Conservation (phyloP, 1,140 invertebrate species). For the Amphibalanus amphitrite region DNA sequence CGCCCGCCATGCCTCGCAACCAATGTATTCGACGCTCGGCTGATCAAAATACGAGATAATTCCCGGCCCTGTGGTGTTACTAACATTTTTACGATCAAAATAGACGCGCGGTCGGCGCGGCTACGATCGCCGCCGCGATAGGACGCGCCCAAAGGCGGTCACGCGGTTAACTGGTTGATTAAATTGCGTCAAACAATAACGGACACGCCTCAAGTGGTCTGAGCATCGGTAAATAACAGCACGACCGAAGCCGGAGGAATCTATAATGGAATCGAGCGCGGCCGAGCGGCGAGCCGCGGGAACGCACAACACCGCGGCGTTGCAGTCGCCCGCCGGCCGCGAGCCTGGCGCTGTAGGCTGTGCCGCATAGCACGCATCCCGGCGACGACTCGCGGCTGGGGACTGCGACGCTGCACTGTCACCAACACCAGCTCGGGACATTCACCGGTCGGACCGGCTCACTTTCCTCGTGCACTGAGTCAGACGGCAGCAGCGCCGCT, state of each 20-base stretch:
- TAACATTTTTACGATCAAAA: neutral
- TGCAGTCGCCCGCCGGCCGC: too few species aligned
- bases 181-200: conserved; percentile 1
- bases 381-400: too few species aligned
- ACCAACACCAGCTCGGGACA: too few species aligned
- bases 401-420: too few species aligned
- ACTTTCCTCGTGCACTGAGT: too few species aligned
- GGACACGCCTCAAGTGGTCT: neutral
- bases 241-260: neutral
- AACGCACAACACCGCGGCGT: neutral
- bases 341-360: too few species aligned
- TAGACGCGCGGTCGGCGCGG: neutral
- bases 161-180: neutral
- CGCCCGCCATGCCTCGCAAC: neutral
- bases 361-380: too few species aligned
- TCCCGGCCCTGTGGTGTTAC: neutral
- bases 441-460: too few species aligned
- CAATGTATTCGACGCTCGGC: neutral
- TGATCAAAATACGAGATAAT: conserved; percentile 1
- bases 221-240: too few species aligned
- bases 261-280: neutral
- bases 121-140: neutral
- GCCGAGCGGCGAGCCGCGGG: too few species aligned
- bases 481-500: too few species aligned
- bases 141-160: neutral